Conservation (phyloP, 1,140 invertebrate species). For the Pseudomyrmex flavicornis region DNA sequence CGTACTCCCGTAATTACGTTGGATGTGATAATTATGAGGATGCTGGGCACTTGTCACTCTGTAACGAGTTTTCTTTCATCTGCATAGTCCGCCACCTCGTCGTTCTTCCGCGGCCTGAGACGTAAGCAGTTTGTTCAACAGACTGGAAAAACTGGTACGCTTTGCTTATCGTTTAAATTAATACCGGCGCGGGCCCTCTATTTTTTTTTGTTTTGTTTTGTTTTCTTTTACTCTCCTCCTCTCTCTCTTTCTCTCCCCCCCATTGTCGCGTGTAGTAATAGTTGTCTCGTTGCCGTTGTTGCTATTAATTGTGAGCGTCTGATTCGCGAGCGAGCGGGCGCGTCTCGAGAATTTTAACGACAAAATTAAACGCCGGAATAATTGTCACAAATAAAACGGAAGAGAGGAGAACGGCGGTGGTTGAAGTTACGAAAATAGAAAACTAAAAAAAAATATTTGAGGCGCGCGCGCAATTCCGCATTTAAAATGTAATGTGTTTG, state of each 20-base stretch:
- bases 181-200: constrained; percentile 46
- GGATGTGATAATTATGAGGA: constrained; percentile 76
- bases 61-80: constrained; percentile 77
- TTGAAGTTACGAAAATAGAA: constrained; percentile 18
- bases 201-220: no score
- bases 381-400: constrained; percentile 54
- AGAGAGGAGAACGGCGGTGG: constrained; percentile 9
- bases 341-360: constrained; percentile 62
- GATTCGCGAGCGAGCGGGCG: constrained; percentile 22
- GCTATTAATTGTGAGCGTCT: constrained; percentile 55
- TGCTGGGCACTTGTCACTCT: constrained; percentile 72
- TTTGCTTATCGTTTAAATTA: constrained; percentile 68
- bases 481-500: constrained; percentile 35
- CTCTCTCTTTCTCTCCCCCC: not conserved
- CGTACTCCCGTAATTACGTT: constrained; percentile 75
- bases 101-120: constrained; percentile 62
- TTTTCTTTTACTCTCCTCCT: not conserved
- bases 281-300: constrained; percentile 53
- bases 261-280: constrained; percentile 47
- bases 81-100: constrained; percentile 61
- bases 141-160: constrained; percentile 50
- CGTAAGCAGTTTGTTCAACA: constrained; percentile 69
- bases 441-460: constrained; percentile 32
- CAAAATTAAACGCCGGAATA: constrained; percentile 58
- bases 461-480: constrained; percentile 37